Evolutionary conservation across 2,113 vertebrate species (phyloP).

Genomic region (Manacus vitellinus): DNA sequence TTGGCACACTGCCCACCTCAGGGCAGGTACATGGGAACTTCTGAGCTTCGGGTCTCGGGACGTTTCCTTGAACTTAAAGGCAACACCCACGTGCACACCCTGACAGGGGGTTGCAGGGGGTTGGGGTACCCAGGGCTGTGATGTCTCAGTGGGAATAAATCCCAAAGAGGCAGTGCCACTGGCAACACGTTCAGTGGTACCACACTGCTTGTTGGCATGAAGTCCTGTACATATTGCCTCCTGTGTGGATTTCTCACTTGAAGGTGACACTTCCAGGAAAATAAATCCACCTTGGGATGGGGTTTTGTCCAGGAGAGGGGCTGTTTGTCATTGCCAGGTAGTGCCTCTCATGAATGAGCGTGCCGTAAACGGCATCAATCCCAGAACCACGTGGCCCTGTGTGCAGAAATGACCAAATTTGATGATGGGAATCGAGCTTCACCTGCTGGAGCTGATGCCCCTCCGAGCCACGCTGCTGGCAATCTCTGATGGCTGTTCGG

Average conservation of each 20-base stretch:
- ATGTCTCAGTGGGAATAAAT: background rate
- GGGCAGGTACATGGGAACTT: background rate
- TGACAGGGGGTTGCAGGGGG: background rate
- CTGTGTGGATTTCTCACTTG: background rate
- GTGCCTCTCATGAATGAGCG: background rate
- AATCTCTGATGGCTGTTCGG: background rate
- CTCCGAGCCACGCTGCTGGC: background rate
- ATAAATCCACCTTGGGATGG: background rate
- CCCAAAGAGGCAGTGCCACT: background rate
- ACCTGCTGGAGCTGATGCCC: background rate
- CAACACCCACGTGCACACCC: accelerated
- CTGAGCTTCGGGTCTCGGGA: accelerated
- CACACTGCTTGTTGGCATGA: accelerated
- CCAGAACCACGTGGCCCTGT: background rate
- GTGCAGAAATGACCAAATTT: background rate
- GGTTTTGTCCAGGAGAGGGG: background rate
- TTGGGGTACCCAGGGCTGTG: background rate
- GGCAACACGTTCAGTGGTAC: background rate
- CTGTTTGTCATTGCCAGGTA: background rate
- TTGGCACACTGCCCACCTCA: background rate
- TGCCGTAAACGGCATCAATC: background rate
- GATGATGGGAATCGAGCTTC: background rate
- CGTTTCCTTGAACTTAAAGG: background rate
- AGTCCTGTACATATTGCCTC: background rate
- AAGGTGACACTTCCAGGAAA: background rate